Evolutionary conservation across 2,113 vertebrate species (phyloP).

Genomic region (Eulacestoma nigropectus): DNA sequence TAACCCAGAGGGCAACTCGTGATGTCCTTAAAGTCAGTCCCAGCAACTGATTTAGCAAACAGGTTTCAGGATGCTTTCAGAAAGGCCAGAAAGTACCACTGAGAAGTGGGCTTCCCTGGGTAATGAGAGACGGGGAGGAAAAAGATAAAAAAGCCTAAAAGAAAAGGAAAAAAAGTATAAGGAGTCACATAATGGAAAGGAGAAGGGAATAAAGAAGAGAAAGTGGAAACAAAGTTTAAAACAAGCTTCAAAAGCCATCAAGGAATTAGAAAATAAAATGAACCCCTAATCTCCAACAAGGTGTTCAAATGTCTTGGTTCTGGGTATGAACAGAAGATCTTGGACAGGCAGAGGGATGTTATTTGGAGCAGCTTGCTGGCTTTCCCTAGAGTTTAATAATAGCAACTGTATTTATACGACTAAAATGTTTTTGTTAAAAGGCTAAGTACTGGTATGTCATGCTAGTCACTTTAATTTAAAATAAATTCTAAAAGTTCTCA

Average conservation of each 20-base stretch:
- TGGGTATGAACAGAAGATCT: not conserved
- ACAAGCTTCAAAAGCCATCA: not conserved
- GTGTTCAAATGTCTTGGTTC: not conserved
- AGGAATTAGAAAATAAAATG: not conserved
- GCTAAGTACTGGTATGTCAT: constrained; percentile 56
- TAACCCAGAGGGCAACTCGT: not conserved
- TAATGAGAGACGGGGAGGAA: not conserved
- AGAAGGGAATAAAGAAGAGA: not conserved
- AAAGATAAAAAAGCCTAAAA: not conserved
- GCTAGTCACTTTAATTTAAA: constrained; percentile 62
- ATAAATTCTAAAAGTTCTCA: constrained; percentile 59
- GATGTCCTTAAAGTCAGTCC: not conserved
- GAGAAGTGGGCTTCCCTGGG: not conserved
- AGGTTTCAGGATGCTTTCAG: not conserved
- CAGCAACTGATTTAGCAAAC: not conserved
- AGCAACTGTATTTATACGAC: constrained; percentile 58
- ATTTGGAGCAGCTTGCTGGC: constrained; percentile 31
- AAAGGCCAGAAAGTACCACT: not conserved
- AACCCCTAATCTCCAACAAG: not conserved
- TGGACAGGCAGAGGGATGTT: not conserved
- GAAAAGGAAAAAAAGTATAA: not conserved
- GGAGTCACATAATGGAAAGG: not conserved
- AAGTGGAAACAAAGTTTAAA: not conserved
- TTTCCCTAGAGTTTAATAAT: constrained; percentile 63
- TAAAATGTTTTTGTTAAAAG: constrained; percentile 62